Evolutionary conservation across 2,888 invertebrate species (phyloP).

Genomic region (Caenorhabditis auriculariae): DNA sequence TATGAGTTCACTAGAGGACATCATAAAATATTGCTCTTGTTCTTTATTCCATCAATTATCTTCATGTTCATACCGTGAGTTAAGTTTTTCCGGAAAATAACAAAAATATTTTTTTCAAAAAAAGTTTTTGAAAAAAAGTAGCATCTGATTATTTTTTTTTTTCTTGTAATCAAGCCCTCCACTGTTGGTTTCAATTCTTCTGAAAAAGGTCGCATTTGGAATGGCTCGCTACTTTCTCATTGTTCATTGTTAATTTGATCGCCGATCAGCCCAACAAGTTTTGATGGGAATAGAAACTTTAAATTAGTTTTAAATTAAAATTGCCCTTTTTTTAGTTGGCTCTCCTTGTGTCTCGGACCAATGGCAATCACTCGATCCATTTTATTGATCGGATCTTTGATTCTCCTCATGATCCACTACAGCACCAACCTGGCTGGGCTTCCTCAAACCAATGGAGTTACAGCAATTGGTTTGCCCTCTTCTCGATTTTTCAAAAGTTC

Average conservation of each 20-base stretch:
- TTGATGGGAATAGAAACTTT: no score
- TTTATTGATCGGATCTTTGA: conserved; percentile 36
- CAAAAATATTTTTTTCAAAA: neutral
- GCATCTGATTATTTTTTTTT: no score
- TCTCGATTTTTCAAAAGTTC: neutral
- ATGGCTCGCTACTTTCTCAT: no score
- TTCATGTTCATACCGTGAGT: conserved; percentile 41
- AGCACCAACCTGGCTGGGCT: conserved; percentile 9
- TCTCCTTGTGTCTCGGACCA: conserved; percentile 48
- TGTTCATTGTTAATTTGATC: no score
- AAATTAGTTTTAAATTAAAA: neutral
- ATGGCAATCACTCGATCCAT: conserved; percentile 51
- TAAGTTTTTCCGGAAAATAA: neutral
- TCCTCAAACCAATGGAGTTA: conserved; percentile 19
- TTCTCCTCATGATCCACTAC: conserved; percentile 37
- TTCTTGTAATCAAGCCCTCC: no score
- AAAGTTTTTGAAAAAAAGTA: neutral
- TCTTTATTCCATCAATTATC: conserved; percentile 28
- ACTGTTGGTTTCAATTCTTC: no score
- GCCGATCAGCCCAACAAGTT: no score
- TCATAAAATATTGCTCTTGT: conserved; percentile 15
- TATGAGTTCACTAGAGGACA: conserved; percentile 6
- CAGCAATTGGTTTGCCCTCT: conserved; percentile 13
- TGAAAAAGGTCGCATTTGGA: no score
- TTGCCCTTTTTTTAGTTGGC: conserved; percentile 34